These are phyloP conservation scores for Thera britannica DNA, from an alignment of 2,888 invertebrate genomes.

Conservation along the genomic window DNA sequence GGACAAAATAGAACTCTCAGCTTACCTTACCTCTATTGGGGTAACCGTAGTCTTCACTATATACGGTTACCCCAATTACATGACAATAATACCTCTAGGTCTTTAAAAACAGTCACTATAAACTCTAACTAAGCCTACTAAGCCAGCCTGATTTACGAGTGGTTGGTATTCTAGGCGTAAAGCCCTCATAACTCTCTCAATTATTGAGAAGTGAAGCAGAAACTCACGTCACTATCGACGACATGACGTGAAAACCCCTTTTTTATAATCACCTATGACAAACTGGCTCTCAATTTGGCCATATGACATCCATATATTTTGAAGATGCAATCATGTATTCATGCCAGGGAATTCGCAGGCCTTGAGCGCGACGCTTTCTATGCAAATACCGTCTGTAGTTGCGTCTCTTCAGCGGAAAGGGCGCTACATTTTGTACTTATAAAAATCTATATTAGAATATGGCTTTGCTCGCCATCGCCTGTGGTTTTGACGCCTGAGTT, in stretches of 20 bases:
- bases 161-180: not conserved
- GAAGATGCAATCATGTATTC: conserved; percentile 62
- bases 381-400: conserved; percentile 66
- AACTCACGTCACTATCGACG: conserved; percentile 32
- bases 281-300: conserved; percentile 68
- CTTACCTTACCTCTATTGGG: no score
- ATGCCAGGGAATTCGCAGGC: conserved; percentile 79
- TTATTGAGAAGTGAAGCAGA: conserved; percentile 19
- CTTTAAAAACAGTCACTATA: no score
- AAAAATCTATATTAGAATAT: conserved; percentile 55
- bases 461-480: conserved; percentile 49
- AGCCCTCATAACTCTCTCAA: conserved; percentile 3
- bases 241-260: conserved; percentile 51
- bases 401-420: conserved; percentile 66
- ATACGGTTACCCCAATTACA: not conserved
- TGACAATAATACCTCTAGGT: no score
- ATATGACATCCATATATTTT: conserved; percentile 58
- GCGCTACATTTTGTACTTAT: conserved; percentile 53
- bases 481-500: conserved; percentile 61
- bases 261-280: conserved; percentile 54
- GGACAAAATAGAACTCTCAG: no score
- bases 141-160: not conserved
- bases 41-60: no score
- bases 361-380: conserved; percentile 71
- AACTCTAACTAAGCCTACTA: not conserved